Evolutionary conservation across 2,797 vertebrate species (phyloP).

Genomic region (Notoglanidium macrostoma): DNA sequence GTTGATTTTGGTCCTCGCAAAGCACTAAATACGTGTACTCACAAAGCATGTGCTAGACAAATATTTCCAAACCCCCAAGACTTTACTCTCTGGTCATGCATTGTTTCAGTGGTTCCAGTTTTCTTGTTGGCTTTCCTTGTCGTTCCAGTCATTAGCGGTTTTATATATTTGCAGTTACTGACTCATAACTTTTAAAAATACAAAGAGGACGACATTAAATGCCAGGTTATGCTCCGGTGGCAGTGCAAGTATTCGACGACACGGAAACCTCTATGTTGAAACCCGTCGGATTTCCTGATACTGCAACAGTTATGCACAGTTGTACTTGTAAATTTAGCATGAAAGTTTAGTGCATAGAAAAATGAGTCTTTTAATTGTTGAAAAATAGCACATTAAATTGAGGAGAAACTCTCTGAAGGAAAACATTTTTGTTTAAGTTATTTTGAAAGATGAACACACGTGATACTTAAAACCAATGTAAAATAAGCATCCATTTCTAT

Average conservation of each 20-base stretch:
- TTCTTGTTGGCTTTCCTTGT: neutral
- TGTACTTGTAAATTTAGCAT: neutral
- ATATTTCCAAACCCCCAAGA: neutral
- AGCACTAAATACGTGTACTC: no score
- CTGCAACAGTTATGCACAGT: neutral
- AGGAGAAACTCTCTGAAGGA: neutral
- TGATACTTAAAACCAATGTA: neutral
- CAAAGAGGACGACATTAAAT: neutral
- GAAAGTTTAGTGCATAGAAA: neutral
- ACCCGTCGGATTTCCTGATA: neutral
- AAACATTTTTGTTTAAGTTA: neutral
- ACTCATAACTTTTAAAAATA: neutral
- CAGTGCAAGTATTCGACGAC: neutral
- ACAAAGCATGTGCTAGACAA: neutral
- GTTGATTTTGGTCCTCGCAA: neutral
- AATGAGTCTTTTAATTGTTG: neutral
- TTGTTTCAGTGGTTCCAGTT: neutral
- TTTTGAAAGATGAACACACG: neutral
- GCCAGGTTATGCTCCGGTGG: neutral
- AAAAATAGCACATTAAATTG: neutral
- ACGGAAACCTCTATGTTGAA: neutral
- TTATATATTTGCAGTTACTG: neutral
- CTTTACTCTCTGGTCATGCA: neutral
- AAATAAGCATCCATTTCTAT: neutral
- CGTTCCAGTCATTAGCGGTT: neutral